Base-by-base conservation (phyloP, 2,888 invertebrate genomes). In the Linnaemya tessellans region DNA sequence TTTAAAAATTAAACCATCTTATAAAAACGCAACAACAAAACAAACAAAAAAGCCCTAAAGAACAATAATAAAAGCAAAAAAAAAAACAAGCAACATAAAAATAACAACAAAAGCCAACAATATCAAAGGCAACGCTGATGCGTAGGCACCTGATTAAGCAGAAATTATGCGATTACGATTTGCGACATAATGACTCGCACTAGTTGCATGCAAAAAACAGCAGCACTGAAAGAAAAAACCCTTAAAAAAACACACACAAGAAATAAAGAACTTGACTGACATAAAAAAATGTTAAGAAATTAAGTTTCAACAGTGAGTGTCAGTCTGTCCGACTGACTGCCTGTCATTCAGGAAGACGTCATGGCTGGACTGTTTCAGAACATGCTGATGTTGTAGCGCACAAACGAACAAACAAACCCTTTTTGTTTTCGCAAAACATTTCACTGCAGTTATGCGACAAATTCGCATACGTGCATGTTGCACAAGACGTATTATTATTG, bases 61-160 rank as follows among this genome's bases (percentile, higher is more conserved):
- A 62, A 38, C 46, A 65, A 58, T 0, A 67, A 58, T 8, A 64
- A 13, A 43, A n/a, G n/a, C n/a, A n/a, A n/a, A n/a, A n/a, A 64
- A 18, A 11, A 54, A 38, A 51, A 49, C 41, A 41, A 56, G 9
- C 38, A 64, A 41, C 54, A 60, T 30, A 3, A 60, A 38, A 56
- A 64, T 30, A 25, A 74, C 41, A 68, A 51, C 38, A 78, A 73
- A 56, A 51, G 20, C 30, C 35, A 75, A 25, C 20, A 62, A 46
- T 56, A 75, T 70, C 54, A 75, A 81, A 71, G 56, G 80, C 86
- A 84, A 84, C 85, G 81, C 84, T 86, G 84, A 87, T 89, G 89
- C 89, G 89, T 89, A 89, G 89, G 89, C 88, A 89, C 89, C 89
- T 89, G 89, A 89, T 89, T 89, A 89, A 89, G 89, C 89, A 89